A percentile compares a stretch with the other conserved stretches of the same genome.
phyloP scores from a whole-genome alignment of 2,888 invertebrate species.

The Pheosia tremula region DNA sequence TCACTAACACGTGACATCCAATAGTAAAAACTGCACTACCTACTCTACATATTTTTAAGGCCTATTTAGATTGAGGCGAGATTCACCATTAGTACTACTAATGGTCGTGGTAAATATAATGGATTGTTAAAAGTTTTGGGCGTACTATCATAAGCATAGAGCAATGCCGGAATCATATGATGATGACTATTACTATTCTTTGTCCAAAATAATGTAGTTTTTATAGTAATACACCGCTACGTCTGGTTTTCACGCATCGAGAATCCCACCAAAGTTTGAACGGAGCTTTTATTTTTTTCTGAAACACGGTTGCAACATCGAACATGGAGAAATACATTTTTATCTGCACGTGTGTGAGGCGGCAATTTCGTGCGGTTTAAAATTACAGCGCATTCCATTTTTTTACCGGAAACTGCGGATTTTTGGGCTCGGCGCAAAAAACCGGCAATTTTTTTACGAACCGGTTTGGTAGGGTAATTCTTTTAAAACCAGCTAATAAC shows the following conservation, averaged over 20 bases:
- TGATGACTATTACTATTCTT: too few species aligned
- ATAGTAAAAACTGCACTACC: slow-evolving; percentile 18
- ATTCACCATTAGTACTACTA: not conserved
- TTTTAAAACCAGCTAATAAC: slow-evolving; percentile 8
- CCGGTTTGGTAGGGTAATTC: slow-evolving; percentile 35
- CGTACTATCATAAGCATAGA: too few species aligned
- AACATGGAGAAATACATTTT: slow-evolving; percentile 54
- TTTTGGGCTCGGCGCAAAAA: slow-evolving; percentile 63
- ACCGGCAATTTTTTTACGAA: slow-evolving; percentile 55
- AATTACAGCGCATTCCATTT: slow-evolving; percentile 70
- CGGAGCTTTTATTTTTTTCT: slow-evolving; percentile 43
- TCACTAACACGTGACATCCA: slow-evolving; percentile 73
- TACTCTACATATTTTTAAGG: not conserved
- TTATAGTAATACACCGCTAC: too few species aligned
- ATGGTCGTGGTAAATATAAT: too few species aligned
- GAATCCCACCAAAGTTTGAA: not conserved
- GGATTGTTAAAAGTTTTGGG: too few species aligned
- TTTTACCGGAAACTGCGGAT: slow-evolving; percentile 76
- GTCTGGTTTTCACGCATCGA: too few species aligned
- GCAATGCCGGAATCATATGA: too few species aligned
- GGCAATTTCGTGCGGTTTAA: slow-evolving; percentile 76
- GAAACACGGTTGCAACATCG: slow-evolving; percentile 54
- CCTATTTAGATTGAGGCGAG: not conserved
- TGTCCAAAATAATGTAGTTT: too few species aligned
- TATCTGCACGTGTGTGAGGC: slow-evolving; percentile 71